phyloP scores from a whole-genome alignment of 2,113 vertebrate species.

The Eidolon helvum region DNA sequence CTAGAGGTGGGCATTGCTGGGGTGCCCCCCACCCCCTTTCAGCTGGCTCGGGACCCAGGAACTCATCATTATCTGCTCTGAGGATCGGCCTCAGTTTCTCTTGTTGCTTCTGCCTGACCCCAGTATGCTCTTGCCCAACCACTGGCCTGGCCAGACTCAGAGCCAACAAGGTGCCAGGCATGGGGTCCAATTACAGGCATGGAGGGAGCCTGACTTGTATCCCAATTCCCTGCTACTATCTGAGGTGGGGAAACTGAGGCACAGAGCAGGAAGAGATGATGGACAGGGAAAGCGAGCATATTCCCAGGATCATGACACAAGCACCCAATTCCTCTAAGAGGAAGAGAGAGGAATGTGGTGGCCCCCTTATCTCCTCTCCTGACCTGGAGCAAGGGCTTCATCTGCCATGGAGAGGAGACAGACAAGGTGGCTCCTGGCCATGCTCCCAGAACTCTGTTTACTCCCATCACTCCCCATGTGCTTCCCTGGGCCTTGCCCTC shows the following conservation, averaged over 20 bases:
- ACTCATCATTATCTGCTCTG: not conserved
- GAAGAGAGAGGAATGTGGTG: not conserved
- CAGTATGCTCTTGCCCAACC: not conserved
- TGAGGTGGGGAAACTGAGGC: conserved; percentile 10
- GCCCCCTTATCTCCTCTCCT: not conserved
- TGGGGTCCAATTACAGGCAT: not conserved
- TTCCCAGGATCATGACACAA: not conserved
- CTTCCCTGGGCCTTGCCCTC: not conserved
- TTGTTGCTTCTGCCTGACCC: not conserved
- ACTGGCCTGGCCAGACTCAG: not conserved
- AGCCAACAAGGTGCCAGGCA: not conserved
- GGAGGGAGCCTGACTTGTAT: not conserved
- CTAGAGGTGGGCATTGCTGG: not conserved
- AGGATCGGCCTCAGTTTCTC: not conserved
- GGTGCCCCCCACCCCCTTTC: fast-evolving
- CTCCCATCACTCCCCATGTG: not conserved
- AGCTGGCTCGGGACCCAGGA: not conserved
- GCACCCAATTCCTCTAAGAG: not conserved
- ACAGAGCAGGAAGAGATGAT: not conserved
- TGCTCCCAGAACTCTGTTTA: fast-evolving
- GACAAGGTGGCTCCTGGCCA: not conserved
- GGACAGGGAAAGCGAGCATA: not conserved
- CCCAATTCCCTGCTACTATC: not conserved
- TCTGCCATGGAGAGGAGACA: fast-evolving
- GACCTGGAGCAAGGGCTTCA: not conserved